These are phyloP conservation scores for Cyanoramphus novaezelandiae DNA, from an alignment of 2,113 vertebrate genomes.

Conservation along the genomic window DNA sequence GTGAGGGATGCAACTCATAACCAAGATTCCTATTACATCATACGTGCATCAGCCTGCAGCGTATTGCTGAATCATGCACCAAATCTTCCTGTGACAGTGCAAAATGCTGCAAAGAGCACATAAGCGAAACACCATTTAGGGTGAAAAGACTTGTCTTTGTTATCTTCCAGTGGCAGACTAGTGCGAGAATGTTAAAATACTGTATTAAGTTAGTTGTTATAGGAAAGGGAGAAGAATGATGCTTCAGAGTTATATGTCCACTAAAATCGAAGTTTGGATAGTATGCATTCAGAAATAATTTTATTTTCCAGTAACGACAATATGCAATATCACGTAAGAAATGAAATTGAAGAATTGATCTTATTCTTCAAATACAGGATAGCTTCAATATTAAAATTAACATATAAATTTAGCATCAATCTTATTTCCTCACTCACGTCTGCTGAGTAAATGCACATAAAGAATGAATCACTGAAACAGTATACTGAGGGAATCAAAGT, in stretches of 20 bases:
- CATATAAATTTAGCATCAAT: slow-evolving; percentile 83
- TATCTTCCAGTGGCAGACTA: background rate
- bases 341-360: slow-evolving; percentile 80
- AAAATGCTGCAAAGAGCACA: background rate
- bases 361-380: slow-evolving; percentile 76
- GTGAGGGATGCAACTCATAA: background rate
- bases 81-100: background rate
- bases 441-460: slow-evolving; percentile 71
- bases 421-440: slow-evolving; percentile 68
- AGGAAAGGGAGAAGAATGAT: slow-evolving; percentile 34
- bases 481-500: slow-evolving; percentile 61
- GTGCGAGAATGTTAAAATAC: slow-evolving; percentile 16
- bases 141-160: background rate
- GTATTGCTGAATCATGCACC: background rate
- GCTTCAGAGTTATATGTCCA: slow-evolving; percentile 43
- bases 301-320: slow-evolving; percentile 71
- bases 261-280: slow-evolving; percentile 70
- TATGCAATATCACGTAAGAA: slow-evolving; percentile 71
- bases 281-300: slow-evolving; percentile 74
- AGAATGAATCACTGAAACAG: slow-evolving; percentile 78
- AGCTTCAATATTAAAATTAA: slow-evolving; percentile 81
- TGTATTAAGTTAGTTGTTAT: background rate
- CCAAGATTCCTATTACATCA: background rate
- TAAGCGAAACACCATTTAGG: background rate
- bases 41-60: background rate